Base-by-base conservation (phyloP, 2,888 invertebrate genomes). In the Oligia fasciuncula region DNA sequence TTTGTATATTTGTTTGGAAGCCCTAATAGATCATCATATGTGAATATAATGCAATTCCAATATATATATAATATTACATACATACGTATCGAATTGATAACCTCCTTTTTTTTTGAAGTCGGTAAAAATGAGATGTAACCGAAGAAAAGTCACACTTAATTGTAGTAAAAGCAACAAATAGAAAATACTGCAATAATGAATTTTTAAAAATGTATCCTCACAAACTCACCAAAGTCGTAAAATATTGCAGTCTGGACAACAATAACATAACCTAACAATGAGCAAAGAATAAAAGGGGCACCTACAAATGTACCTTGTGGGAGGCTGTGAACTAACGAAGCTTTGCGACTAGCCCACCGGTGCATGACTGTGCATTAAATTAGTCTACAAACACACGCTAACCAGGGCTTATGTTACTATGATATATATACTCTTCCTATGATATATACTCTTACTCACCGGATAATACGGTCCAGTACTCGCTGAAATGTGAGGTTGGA, bases 291-390 rank as follows among this genome's bases (percentile, higher is more conserved):
- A 78, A 81, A 29, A 80, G 63, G 70, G 54, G 77, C 35, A 43
- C 71, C 57, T 71, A 82, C 71, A 73, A 73, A 79, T 83, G 69
- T 84, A 74, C 71, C 46, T 69, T 83, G 84, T 54, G 85, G 67
- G 73, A 75, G 67, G 54, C 68, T 70, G 84, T 70, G 83, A 88
- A 74, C 90, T 88, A 90, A 90, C 90, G 88, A 89, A 90, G 91
- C 92, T 91, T 91, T 90, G 90, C 88, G 88, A 90, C 90, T 87
- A 87, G 84, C 82, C 90, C 90, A 89, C 86, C 89, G 81, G 90
- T 89, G 93, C 94, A 93, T 94, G 93, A 89, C 91, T 83, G 80
- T 91, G 94, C 87, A 90, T 86, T 85, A 86, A 87, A 88, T 90
- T 89, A 91, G 89, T 87, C 86, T 71, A 77, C 81, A 87, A 87